Percentiles rank a stretch among this genome's conserved stretches.
phyloP scores from a whole-genome alignment of 2,888 invertebrate species.

The Lacanobia oleracea region DNA sequence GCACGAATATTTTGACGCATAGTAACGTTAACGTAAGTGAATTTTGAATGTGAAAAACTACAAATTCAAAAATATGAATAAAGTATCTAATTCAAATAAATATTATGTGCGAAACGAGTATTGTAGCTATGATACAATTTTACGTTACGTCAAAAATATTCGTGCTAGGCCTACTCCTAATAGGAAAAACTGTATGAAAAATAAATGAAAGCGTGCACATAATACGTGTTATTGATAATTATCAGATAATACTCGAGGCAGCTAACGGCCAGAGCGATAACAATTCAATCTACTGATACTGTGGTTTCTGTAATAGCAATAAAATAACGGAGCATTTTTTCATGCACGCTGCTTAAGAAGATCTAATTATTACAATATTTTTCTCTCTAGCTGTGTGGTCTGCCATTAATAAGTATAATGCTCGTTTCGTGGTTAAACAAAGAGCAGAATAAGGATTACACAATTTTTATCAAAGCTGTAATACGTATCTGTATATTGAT shows the following conservation, averaged over 20 bases:
- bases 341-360: constrained; percentile 33
- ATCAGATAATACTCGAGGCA: constrained; percentile 65
- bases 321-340: constrained; percentile 48
- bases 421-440: constrained; percentile 12
- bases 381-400: constrained; percentile 41
- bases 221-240: constrained; percentile 64
- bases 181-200: constrained; percentile 31
- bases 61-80: no score
- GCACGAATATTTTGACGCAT: no score
- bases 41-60: no score
- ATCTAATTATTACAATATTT: constrained; percentile 45
- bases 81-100: no score
- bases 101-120: no score
- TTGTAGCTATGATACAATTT: no score
- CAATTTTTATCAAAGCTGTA: constrained; percentile 12
- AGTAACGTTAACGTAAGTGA: no score
- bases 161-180: no score
- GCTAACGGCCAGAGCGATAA: constrained; percentile 56
- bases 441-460: constrained; percentile 16
- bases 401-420: constrained; percentile 16
- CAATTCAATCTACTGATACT: constrained; percentile 59
- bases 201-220: constrained; percentile 47
- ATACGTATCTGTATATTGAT: constrained; percentile 10
- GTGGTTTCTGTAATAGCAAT: constrained; percentile 54
- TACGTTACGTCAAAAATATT: no score